Percentiles rank a stretch among this genome's conserved stretches.
phyloP scores from a whole-genome alignment of 2,797 vertebrate genomes.

The Melanotaenia pygmaea region DNA sequence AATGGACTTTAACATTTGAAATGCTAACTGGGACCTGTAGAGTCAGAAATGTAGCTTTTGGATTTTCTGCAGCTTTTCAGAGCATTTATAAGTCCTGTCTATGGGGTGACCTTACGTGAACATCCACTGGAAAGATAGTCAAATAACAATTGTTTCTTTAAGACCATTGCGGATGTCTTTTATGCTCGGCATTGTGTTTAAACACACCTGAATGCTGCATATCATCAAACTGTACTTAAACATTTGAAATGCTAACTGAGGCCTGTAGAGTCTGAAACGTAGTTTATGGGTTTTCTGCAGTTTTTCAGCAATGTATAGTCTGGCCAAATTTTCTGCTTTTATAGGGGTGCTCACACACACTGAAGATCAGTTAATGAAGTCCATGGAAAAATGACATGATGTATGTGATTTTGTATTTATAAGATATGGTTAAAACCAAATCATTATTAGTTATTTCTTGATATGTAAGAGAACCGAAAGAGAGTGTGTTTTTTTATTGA shows the following conservation, averaged over 20 bases:
- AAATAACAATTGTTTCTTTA: too few relatives aligned
- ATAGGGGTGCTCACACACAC: background rate
- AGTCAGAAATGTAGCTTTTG: background rate
- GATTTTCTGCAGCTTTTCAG: background rate
- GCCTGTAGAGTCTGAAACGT: too few relatives aligned
- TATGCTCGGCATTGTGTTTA: too few relatives aligned
- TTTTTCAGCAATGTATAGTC: too few relatives aligned
- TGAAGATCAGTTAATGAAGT: background rate
- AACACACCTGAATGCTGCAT: too few relatives aligned
- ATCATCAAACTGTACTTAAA: too few relatives aligned
- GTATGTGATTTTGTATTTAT: too few relatives aligned
- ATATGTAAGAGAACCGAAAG: background rate
- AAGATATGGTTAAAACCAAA: background rate
- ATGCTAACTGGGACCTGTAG: background rate
- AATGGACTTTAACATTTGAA: too few relatives aligned
- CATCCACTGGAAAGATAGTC: background rate
- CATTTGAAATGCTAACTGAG: too few relatives aligned
- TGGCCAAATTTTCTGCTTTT: background rate
- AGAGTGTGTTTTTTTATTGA: background rate
- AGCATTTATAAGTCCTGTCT: background rate
- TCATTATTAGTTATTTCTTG: background rate
- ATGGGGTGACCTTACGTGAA: background rate
- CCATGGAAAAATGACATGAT: background rate
- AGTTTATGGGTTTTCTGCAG: too few relatives aligned
- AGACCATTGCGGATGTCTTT: too few relatives aligned